These are phyloP conservation scores for Glossophaga mutica DNA, from an alignment of 2,797 vertebrate species.

Conservation along the genomic window DNA sequence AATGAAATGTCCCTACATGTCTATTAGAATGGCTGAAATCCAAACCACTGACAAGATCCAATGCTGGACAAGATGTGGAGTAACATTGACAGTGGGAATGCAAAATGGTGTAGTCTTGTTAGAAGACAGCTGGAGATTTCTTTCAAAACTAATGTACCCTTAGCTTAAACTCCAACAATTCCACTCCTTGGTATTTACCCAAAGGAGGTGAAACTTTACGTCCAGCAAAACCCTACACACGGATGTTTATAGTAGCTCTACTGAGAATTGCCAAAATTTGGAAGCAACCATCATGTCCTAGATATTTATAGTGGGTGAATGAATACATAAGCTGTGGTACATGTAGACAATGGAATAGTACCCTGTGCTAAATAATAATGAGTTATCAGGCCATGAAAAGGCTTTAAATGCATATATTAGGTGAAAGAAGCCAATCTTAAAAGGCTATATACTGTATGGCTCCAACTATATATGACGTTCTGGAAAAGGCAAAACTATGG, in stretches of 20 bases:
- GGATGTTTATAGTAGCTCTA: background rate
- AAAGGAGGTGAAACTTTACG: background rate
- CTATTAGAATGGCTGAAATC: background rate
- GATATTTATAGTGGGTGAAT: background rate
- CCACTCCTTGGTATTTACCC: background rate
- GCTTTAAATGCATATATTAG: background rate
- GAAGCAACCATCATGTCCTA: background rate
- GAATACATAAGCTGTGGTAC: background rate
- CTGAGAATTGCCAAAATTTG: background rate
- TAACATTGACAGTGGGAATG: background rate
- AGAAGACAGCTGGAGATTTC: background rate
- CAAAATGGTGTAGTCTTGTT: background rate
- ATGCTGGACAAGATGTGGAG: background rate
- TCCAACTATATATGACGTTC: background rate
- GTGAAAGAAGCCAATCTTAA: background rate
- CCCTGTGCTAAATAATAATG: background rate
- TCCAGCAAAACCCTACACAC: background rate
- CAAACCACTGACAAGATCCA: background rate
- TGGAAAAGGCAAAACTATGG: background rate
- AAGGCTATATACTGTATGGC: background rate
- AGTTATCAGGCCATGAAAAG: background rate
- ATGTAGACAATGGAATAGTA: background rate
- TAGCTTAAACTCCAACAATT: background rate
- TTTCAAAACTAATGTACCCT: background rate
- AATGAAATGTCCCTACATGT: background rate